Conservation (phyloP, 2,113 vertebrate genomes). For the Arvicanthis niloticus region DNA sequence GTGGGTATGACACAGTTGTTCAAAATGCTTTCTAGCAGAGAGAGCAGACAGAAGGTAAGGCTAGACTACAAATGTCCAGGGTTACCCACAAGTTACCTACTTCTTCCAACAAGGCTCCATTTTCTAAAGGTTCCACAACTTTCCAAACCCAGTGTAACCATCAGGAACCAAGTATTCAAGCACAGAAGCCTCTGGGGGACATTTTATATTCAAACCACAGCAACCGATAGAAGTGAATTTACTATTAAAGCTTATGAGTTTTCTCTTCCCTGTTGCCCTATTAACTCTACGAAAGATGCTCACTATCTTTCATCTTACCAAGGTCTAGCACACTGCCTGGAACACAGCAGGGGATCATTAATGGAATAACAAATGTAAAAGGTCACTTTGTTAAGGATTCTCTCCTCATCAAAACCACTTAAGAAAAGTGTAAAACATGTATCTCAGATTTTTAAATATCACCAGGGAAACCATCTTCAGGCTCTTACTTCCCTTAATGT, state of each 20-base stretch:
- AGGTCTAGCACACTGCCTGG: background rate
- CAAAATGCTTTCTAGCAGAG: background rate
- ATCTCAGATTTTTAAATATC: background rate
- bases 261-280: background rate
- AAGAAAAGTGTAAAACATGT: background rate
- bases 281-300: background rate
- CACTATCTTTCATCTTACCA: background rate
- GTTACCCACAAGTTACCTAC: too few species aligned
- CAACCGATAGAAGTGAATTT: background rate
- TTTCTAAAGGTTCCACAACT: background rate
- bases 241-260: background rate
- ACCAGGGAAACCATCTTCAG: background rate
- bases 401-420: constrained; percentile 8
- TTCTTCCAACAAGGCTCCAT: background rate
- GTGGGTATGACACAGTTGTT: background rate
- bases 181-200: background rate
- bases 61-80: background rate
- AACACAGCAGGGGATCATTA: background rate
- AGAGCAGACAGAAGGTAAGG: background rate
- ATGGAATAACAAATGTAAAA: constrained; percentile 9
- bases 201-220: background rate
- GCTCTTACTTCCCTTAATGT: background rate
- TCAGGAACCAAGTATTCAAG: background rate
- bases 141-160: background rate
- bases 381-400: constrained; percentile 24